phyloP scores from a whole-genome alignment of 35 echinoderm and acorn worm genomes.

The Apostichopus parvimensis region DNA sequence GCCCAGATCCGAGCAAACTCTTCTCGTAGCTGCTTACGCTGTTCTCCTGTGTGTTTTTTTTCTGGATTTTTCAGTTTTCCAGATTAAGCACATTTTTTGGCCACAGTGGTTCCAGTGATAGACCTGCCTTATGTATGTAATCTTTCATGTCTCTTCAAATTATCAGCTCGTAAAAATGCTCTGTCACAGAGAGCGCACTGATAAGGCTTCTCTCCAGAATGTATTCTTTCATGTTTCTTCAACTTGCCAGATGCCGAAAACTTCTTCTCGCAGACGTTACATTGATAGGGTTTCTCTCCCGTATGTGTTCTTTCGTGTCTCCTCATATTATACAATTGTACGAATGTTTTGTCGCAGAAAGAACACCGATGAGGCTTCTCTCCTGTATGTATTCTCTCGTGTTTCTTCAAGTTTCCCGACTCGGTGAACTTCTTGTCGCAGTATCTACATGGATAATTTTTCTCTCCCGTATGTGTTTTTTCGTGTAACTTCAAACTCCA shows the following conservation, averaged over 20 bases:
- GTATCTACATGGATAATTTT: slow-evolving; percentile 49
- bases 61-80: too few species aligned
- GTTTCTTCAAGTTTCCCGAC: slow-evolving; percentile 26
- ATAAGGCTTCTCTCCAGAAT: slow-evolving; percentile 55
- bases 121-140: background rate
- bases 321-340: slow-evolving; percentile 43
- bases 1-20: too few species aligned
- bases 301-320: slow-evolving; percentile 71
- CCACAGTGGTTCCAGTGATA: too few species aligned
- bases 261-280: slow-evolving; percentile 74
- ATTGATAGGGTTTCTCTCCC: slow-evolving; percentile 71
- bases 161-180: background rate
- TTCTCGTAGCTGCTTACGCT: too few species aligned
- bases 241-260: slow-evolving; percentile 46
- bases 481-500: slow-evolving; percentile 1
- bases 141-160: background rate
- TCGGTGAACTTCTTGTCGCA: slow-evolving; percentile 52
- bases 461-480: slow-evolving; percentile 44
- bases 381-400: slow-evolving; percentile 69
- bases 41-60: too few species aligned
- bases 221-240: slow-evolving; percentile 48
- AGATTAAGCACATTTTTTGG: too few species aligned
- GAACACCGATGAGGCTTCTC: slow-evolving; percentile 80
- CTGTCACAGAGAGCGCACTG: slow-evolving; percentile 37
- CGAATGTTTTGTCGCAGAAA: slow-evolving; percentile 63